Base-by-base conservation (phyloP, 2,888 invertebrate genomes). In the Cataglyphis cursor region DNA sequence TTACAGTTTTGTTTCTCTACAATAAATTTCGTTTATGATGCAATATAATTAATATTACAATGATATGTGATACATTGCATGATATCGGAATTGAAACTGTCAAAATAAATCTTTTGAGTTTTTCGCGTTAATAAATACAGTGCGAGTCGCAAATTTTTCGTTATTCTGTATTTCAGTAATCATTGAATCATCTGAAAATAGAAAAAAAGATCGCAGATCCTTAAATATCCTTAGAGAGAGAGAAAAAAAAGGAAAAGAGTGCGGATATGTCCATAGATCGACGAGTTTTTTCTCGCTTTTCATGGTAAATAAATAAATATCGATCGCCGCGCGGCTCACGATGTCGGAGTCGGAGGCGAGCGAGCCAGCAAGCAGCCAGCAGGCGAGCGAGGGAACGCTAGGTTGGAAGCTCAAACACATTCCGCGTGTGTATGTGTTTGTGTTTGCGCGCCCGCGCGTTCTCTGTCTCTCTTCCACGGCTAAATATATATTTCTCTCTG, bases 401-500 rank as follows among this genome's bases (percentile, higher is more conserved):
- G 82, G 83, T 80, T 66, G 80, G 87, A 74, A 81, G 64, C 57
- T 24, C 62, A 41, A 75, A 41, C 76, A 28, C 38, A 38, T 73
- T 51, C 35, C 41, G n/a, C 5, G 38, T 6, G 64, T 54, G 44
- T 38, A 9, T 9, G 38, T 38, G 38, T 35, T 5, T 35, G 35
- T 35, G 35, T 35, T 35, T 35, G 38, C 78, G 81, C 85, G 51
- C 65, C 84, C 85, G 61, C 80, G 82, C 84, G 57, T 12, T 44
- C 68, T 76, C 90, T 81, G 90, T 89, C 51, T 51, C 51, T 51
- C 51, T 51, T 51, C 87, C 90, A 88, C 91, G 88, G 91, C 92
- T 92, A 92, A 90, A 92, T 91, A 91, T 92, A 91, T 89, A 87
- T 91, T 86, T 90, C 89, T 91, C 90, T 91, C 89, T 89, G 87